Conservation (phyloP, 1,140 invertebrate genomes). For the Hylaeus anthracinus region DNA sequence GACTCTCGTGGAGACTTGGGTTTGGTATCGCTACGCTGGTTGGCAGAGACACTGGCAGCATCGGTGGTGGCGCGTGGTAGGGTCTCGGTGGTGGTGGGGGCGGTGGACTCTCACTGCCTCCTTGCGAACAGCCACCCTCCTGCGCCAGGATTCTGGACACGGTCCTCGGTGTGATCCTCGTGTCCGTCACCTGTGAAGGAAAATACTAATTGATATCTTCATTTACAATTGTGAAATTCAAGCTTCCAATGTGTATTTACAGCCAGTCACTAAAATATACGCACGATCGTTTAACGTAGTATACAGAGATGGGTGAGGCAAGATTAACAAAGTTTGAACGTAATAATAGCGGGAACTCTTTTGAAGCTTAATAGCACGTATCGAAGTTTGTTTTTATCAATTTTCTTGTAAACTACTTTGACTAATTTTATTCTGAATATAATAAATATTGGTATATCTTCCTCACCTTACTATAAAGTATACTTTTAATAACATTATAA, state of each 20-base stretch:
- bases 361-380: no score
- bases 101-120: slow-evolving; percentile 77
- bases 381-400: no score
- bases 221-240: slow-evolving; percentile 25
- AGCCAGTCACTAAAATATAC: background rate
- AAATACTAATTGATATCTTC: slow-evolving; percentile 54
- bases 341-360: no score
- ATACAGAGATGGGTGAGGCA: no score
- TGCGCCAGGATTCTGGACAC: slow-evolving; percentile 92
- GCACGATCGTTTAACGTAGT: no score
- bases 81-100: slow-evolving; percentile 86
- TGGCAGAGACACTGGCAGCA: slow-evolving; percentile 92
- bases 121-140: slow-evolving; percentile 86
- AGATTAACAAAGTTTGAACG: no score
- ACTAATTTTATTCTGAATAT: no score
- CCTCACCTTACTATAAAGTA: no score
- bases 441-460: no score
- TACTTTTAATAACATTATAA: no score
- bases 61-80: slow-evolving; percentile 88
- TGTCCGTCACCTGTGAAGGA: slow-evolving; percentile 89
- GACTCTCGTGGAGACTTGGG: slow-evolving; percentile 96
- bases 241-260: background rate
- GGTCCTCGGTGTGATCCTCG: slow-evolving; percentile 94
- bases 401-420: no score
- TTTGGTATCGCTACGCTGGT: slow-evolving; percentile 98